phyloP scores from a whole-genome alignment of 2,888 invertebrate species.

The Trichacis sp. region DNA sequence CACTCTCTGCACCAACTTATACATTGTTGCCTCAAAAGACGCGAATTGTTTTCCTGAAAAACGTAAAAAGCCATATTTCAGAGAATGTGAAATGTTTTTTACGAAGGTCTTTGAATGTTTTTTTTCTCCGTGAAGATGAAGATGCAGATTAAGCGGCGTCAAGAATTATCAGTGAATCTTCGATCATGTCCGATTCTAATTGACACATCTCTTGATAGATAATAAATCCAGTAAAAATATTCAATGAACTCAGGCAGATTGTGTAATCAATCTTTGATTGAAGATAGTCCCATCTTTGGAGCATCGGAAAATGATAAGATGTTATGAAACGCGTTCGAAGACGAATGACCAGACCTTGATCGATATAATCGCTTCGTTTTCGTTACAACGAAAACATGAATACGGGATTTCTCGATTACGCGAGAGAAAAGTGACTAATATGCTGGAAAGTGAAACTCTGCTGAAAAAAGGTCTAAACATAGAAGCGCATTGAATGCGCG shows the following conservation, averaged over 20 bases:
- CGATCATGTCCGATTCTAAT: background rate
- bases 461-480: constrained; percentile 23
- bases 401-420: constrained; percentile 16
- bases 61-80: too few relatives aligned
- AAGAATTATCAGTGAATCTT: constrained; percentile 3
- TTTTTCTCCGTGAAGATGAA: background rate
- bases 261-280: background rate
- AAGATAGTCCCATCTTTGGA: background rate
- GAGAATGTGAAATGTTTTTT: too few relatives aligned
- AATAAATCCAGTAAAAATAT: background rate
- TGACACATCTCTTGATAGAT: background rate
- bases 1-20: background rate
- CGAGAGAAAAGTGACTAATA: too few relatives aligned
- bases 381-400: constrained; percentile 33
- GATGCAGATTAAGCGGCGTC: background rate
- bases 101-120: background rate
- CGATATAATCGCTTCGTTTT: too few relatives aligned
- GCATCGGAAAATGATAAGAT: background rate
- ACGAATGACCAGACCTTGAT: background rate
- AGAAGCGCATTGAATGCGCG: constrained; percentile 37
- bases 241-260: background rate
- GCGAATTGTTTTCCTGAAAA: background rate
- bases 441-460: constrained; percentile 4
- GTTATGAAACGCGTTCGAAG: background rate
- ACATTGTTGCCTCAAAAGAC: background rate